Base-by-base conservation (phyloP, 2,888 invertebrate species). In the Clitarchus hookeri region DNA sequence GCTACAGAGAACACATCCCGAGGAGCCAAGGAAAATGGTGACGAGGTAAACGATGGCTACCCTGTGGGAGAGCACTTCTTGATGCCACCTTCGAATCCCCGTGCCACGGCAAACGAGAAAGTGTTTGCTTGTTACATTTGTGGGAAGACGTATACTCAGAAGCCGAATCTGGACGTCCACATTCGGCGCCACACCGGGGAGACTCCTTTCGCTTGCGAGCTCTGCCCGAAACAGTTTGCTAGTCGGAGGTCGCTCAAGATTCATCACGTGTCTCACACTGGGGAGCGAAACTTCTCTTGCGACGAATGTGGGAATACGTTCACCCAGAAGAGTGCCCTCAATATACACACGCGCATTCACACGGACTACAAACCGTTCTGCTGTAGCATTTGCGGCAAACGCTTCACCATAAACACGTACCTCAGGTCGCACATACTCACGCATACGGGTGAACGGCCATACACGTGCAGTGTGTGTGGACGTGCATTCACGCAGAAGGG, bases 251-350 rank as follows among this genome's bases (percentile, higher is more conserved):
- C 83, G 12, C 44, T 86, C 16, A 83, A 84, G 23, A 86, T 77
- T 13, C 86, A 86, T 25, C 19, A 25, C 6, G 44, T 54, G 16
- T 83, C 48, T 26, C 86, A 86, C 23, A 86, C 86, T 0, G 86
- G 86, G 1, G 86, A 86, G 48, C 82, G 83, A 26, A 83, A 83
- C 0, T 86, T 83, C 8, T 44, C 84, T 19, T 86, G 86, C 78
- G 87, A 85, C 44, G 87, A 82, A 85, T 85, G 87, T 86, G 80
- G 44, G 77, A 88, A 88, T 25, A 83, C 78, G 19, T 86, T 85
- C 44, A 87, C 82, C 19, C 82, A 82, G 23, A 82, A 82, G 82
- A 82, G 82, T 9, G 82, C 82, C 44, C 82, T 82, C 16, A 82
- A 82, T 25, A 82, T 82, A 11, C 82, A 82, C 82, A 4, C 82